These are phyloP conservation scores for Meliscaeva auricollis DNA, from an alignment of 2,888 invertebrate genomes.

Conservation along the genomic window DNA sequence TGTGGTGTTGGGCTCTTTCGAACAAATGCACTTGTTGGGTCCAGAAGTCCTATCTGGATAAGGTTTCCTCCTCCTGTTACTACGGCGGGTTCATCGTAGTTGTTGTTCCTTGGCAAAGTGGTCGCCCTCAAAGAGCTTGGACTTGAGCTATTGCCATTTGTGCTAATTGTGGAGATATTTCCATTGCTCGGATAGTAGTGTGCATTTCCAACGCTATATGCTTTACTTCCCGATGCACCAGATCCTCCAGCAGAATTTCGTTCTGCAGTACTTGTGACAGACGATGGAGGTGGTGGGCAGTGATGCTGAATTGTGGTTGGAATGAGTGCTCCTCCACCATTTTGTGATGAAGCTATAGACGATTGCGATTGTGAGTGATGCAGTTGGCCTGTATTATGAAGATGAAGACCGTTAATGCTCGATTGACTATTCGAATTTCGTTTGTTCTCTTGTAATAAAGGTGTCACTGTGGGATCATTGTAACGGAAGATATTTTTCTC, in stretches of 20 bases:
- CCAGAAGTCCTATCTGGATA: slow-evolving; percentile 87
- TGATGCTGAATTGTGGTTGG: slow-evolving; percentile 80
- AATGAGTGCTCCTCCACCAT: slow-evolving; percentile 80
- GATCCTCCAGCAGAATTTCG: slow-evolving; percentile 69
- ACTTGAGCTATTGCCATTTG: slow-evolving; percentile 79
- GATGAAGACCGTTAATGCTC: slow-evolving; percentile 79
- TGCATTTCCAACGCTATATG: slow-evolving; percentile 66
- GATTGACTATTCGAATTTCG: slow-evolving; percentile 82
- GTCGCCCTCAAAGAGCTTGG: slow-evolving; percentile 85
- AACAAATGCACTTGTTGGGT: slow-evolving; percentile 86
- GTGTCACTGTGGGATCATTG: slow-evolving; percentile 84
- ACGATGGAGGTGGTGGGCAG: slow-evolving; percentile 82
- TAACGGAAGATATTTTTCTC: slow-evolving; percentile 84
- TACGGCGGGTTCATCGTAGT: slow-evolving; percentile 79
- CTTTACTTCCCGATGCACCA: slow-evolving; percentile 55
- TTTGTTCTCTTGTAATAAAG: slow-evolving; percentile 80
- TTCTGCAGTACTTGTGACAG: slow-evolving; percentile 81
- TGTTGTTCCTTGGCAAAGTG: slow-evolving; percentile 89
- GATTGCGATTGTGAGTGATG: slow-evolving; percentile 84
- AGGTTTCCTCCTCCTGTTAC: slow-evolving; percentile 85
- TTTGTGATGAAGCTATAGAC: slow-evolving; percentile 83
- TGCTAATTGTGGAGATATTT: slow-evolving; percentile 80
- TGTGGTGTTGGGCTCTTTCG: slow-evolving; percentile 84
- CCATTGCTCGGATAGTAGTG: slow-evolving; percentile 78
- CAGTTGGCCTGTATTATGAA: slow-evolving; percentile 79